These are phyloP conservation scores for Streblospio benedicti DNA, from an alignment of 1,140 invertebrate genomes.

Conservation along the genomic window DNA sequence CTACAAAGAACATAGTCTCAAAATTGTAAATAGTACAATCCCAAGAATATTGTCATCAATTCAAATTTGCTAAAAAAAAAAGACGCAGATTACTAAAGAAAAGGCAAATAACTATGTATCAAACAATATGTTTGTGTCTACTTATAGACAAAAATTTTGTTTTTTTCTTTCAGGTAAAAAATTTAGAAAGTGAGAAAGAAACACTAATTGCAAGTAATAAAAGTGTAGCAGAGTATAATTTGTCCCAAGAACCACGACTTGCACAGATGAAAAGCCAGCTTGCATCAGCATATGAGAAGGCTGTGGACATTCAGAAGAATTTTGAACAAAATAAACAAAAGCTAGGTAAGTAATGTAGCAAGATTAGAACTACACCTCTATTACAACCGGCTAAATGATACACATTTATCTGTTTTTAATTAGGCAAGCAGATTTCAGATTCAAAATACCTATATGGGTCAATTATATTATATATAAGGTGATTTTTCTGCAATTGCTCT, in stretches of 20 bases:
- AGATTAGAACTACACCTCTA: background rate
- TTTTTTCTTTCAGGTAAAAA: constrained; percentile 11
- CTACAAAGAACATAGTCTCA: background rate
- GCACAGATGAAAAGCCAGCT: constrained; percentile 9
- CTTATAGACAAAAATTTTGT: too few species aligned
- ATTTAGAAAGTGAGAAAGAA: constrained; percentile 9
- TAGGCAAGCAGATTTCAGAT: background rate
- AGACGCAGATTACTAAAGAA: too few species aligned
- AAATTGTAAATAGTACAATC: background rate
- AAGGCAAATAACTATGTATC: too few species aligned
- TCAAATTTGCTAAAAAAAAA: background rate
- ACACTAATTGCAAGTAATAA: constrained; percentile 13
- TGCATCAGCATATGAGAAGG: constrained; percentile 10
- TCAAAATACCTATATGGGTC: background rate
- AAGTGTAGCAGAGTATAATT: constrained; percentile 17
- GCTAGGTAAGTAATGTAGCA: constrained; percentile 3
- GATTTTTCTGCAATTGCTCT: too few species aligned
- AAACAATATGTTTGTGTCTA: too few species aligned
- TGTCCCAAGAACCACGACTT: constrained; percentile 9
- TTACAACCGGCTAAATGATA: too few species aligned
- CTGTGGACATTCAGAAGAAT: constrained; percentile 9
- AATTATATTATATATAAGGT: too few species aligned
- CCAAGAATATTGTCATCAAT: background rate
- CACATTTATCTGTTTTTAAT: too few species aligned
- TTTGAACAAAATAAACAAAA: constrained; percentile 15